These are phyloP conservation scores for Rhabdomys dilectus DNA, from an alignment of 2,113 vertebrate genomes.

Conservation along the genomic window DNA sequence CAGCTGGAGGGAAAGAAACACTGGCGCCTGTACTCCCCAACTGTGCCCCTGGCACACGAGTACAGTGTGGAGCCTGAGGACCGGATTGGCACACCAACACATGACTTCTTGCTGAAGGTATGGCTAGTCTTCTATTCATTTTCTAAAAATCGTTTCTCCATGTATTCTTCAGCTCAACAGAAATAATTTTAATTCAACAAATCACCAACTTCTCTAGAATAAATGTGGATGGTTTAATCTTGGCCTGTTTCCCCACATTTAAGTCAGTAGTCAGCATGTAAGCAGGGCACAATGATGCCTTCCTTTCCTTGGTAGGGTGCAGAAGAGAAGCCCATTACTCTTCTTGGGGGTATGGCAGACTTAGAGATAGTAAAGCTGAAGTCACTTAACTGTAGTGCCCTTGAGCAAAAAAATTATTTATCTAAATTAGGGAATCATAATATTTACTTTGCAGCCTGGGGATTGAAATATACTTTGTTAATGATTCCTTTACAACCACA, in stretches of 20 bases:
- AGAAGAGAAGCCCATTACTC: too few species aligned
- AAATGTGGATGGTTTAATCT: background rate
- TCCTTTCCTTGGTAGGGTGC: background rate
- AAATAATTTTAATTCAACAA: background rate
- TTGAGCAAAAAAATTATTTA: background rate
- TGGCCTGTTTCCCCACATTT: background rate
- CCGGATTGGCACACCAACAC: conserved; percentile 90
- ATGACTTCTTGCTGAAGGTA: conserved; percentile 93
- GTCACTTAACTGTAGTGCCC: background rate
- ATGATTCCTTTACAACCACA: background rate
- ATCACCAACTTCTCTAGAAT: background rate
- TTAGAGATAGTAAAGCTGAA: background rate
- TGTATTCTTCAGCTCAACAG: background rate
- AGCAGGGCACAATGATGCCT: background rate
- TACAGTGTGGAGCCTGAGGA: conserved; percentile 91
- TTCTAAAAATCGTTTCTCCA: background rate
- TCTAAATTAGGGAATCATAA: background rate
- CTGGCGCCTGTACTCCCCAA: conserved; percentile 93
- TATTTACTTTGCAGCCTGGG: background rate
- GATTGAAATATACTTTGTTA: background rate
- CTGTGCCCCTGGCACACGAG: conserved; percentile 90
- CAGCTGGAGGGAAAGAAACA: conserved; percentile 96
- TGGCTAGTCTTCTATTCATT: background rate
- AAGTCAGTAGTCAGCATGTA: background rate
- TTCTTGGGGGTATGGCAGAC: background rate